Base-by-base conservation (phyloP, 1,140 invertebrate species). In the Panagrolaimus sp. region DNA sequence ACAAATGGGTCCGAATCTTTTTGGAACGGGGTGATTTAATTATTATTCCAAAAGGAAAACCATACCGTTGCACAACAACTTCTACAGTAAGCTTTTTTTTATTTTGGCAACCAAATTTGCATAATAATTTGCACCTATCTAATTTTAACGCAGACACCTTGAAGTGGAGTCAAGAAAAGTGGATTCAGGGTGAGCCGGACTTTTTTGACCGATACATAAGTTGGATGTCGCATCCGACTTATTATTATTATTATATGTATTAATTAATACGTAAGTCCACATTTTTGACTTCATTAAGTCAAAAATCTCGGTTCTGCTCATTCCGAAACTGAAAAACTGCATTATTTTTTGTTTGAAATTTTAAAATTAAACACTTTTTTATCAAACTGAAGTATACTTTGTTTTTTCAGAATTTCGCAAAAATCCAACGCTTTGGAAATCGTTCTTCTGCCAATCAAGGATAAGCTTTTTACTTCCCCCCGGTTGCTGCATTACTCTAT, bases 381-480 rank as follows among this genome's bases (percentile, higher is more conserved):
- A n/a, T n/a, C n/a, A n/a, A n/a, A n/a, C n/a, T n/a, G n/a, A n/a
- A n/a, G n/a, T 26, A 32, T 17, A 45, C n/a, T 15, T 43, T 21
- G 15, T 43, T 28, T 26, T 71, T 77, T 46, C 68, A 79, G 78
- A 82, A 80, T 63, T 76, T 65, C 47, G 78, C 80, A 52, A 70
- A 72, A 32, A 67, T 80, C 15, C 78, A 80, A 65, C 80, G 78
- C 46, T 80, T 80, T 73, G 67, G 48, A 17, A 76, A 64, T 46
- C 52, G 70, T 21, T 12, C 15, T 24, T 69, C 74, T 17, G 69
- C 17, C 0, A 52, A 32, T n/a, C 68, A 76, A 43, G 58, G 71
- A 1, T 66, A 63, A 64, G 21, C 7, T 21, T 21, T 58, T 52
- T 7, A 10, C 45, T 9, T 46, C 45, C 2, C 52, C 21, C 21